phyloP scores from a whole-genome alignment of 2,113 vertebrate genomes.

The Malurus melanocephalus region DNA sequence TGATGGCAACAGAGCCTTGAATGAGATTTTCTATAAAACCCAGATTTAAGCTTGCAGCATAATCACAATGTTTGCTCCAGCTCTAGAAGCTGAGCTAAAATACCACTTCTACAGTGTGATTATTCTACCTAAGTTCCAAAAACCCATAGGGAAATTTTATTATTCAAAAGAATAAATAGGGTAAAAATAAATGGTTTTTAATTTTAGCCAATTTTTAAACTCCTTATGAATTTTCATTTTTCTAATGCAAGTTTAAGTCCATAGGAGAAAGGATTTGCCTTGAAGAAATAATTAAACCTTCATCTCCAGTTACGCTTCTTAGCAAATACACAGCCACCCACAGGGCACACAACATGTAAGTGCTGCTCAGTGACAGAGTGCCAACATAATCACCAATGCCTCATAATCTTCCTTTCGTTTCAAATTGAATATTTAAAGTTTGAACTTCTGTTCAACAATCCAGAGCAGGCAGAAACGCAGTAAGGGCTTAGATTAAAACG shows the following conservation, averaged over 20 bases:
- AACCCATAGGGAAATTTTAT: slow-evolving; percentile 29
- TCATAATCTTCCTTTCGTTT: slow-evolving; percentile 19
- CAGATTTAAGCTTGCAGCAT: slow-evolving; percentile 53
- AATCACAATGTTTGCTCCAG: slow-evolving; percentile 52
- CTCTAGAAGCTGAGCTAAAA: slow-evolving; percentile 13
- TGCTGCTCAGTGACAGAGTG: slow-evolving; percentile 28
- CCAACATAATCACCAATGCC: not conserved
- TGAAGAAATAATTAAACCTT: slow-evolving; percentile 68
- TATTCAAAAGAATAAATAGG: slow-evolving; percentile 37
- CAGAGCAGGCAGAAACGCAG: not conserved
- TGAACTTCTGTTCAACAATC: not conserved
- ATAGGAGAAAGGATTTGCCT: slow-evolving; percentile 51
- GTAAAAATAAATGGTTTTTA: slow-evolving; percentile 60
- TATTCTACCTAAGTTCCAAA: slow-evolving; percentile 42
- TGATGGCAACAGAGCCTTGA: slow-evolving; percentile 69
- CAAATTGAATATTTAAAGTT: slow-evolving; percentile 7
- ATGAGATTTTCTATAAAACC: slow-evolving; percentile 64
- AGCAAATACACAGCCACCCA: slow-evolving; percentile 54
- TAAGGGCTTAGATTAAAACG: not conserved
- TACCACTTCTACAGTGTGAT: slow-evolving; percentile 20
- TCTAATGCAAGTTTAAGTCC: slow-evolving; percentile 44
- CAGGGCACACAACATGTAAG: not conserved
- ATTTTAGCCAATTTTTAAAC: slow-evolving; percentile 59
- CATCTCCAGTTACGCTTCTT: slow-evolving; percentile 58
- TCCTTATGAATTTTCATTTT: slow-evolving; percentile 66